Evolutionary conservation across 2,888 invertebrate genomes (phyloP).

Genomic region (Portevinia maculata): DNA sequence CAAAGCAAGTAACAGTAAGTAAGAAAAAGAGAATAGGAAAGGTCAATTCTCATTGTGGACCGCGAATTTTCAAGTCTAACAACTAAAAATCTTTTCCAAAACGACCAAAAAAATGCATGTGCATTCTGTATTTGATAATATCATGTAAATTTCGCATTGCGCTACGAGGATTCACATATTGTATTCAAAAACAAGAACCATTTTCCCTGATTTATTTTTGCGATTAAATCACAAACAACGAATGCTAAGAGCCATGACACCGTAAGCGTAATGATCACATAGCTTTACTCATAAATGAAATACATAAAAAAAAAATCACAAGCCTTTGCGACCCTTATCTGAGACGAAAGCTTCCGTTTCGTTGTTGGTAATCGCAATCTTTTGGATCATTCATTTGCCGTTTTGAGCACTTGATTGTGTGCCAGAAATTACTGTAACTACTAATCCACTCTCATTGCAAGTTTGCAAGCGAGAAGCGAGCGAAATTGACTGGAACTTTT

Average conservation of each 20-base stretch:
- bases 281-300: slow-evolving; percentile 24
- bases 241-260: slow-evolving; percentile 19
- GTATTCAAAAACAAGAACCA: slow-evolving; percentile 4
- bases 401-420: slow-evolving; percentile 35
- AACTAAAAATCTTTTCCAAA: no score
- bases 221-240: slow-evolving; percentile 12
- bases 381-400: slow-evolving; percentile 33
- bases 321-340: slow-evolving; percentile 58
- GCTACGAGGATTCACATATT: no score
- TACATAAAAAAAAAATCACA: slow-evolving; percentile 19
- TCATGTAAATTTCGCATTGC: not conserved
- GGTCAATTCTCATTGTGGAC: no score
- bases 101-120: no score
- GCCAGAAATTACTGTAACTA: slow-evolving; percentile 33
- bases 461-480: not conserved
- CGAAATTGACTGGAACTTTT: not conserved
- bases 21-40: no score
- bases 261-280: slow-evolving; percentile 19
- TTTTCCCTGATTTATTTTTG: slow-evolving; percentile 1
- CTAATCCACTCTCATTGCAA: slow-evolving; percentile 14
- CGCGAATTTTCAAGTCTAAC: no score
- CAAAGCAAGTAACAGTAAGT: no score
- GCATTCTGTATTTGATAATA: no score
- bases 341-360: slow-evolving; percentile 64
- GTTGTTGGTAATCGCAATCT: slow-evolving; percentile 41